Conservation (phyloP, 2,888 invertebrate species). For the Temnothorax ravouxi region DNA sequence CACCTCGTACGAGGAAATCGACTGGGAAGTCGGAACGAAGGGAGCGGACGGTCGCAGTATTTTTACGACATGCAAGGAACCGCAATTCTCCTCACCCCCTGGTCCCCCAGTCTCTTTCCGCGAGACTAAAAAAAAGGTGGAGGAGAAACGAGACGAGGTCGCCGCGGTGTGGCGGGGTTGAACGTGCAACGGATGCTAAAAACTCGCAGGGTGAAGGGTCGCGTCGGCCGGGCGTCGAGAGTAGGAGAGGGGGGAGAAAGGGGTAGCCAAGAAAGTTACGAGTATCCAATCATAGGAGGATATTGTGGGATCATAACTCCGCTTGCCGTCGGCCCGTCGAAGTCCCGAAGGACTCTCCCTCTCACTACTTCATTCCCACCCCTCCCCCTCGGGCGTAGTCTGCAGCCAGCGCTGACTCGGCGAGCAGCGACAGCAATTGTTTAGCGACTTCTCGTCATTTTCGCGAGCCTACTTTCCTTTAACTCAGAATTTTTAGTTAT, state of each 20-base stretch:
- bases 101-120: neutral
- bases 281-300: slow-evolving; percentile 82
- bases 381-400: slow-evolving; percentile 58
- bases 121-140: neutral
- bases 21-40: neutral
- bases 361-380: slow-evolving; percentile 48
- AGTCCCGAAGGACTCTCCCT: slow-evolving; percentile 76
- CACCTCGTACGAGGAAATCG: neutral
- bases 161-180: slow-evolving; percentile 12
- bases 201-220: slow-evolving; percentile 46
- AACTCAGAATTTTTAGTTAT: neutral
- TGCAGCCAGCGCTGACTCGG: slow-evolving; percentile 70
- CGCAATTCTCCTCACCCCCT: neutral
- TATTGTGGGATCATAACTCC: slow-evolving; percentile 82
- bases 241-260: slow-evolving; percentile 13
- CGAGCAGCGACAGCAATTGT: slow-evolving; percentile 77
- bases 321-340: slow-evolving; percentile 68
- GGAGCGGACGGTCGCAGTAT: neutral
- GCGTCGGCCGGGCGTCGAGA: slow-evolving; percentile 17
- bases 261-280: slow-evolving; percentile 73
- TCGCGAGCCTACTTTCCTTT: slow-evolving; percentile 33
- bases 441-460: slow-evolving; percentile 68
- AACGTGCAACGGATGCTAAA: slow-evolving; percentile 51
- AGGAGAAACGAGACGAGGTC: neutral
- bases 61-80: slow-evolving; percentile 27